These are phyloP conservation scores for Oxygymnocypris stewartii DNA, from an alignment of 2,113 vertebrate genomes.

Conservation along the genomic window DNA sequence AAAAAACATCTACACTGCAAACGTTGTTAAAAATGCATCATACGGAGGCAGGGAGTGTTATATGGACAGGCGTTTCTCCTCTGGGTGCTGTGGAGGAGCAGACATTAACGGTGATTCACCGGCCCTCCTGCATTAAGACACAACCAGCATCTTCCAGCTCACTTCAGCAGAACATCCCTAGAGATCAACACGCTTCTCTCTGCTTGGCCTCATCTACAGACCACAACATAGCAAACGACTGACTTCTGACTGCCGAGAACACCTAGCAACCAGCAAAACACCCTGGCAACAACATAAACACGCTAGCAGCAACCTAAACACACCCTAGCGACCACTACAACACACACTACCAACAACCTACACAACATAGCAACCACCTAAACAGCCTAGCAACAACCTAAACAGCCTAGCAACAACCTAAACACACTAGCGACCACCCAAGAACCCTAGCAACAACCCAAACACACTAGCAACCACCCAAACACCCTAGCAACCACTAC, in stretches of 20 bases:
- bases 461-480: background rate
- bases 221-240: background rate
- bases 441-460: background rate
- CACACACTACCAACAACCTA: too few relatives aligned
- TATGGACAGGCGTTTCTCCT: background rate
- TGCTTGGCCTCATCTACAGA: background rate
- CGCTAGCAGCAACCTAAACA: background rate
- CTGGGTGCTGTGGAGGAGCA: background rate
- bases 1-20: background rate
- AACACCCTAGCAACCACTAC: too few relatives aligned
- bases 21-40: constrained; percentile 8
- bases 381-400: background rate
- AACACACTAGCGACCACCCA: background rate
- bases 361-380: background rate
- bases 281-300: background rate
- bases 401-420: background rate
- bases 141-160: background rate
- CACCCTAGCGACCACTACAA: too few relatives aligned
- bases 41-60: background rate
- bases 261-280: background rate
- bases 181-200: background rate
- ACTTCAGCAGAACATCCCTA: constrained; percentile 8
- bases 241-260: background rate
- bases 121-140: background rate
- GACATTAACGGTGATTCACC: background rate